A percentile compares a stretch with the other conserved stretches of the same genome.
These are phyloP conservation scores for Bostrychus sinensis DNA, from an alignment of 2,113 vertebrate genomes.

Conservation along the genomic window DNA sequence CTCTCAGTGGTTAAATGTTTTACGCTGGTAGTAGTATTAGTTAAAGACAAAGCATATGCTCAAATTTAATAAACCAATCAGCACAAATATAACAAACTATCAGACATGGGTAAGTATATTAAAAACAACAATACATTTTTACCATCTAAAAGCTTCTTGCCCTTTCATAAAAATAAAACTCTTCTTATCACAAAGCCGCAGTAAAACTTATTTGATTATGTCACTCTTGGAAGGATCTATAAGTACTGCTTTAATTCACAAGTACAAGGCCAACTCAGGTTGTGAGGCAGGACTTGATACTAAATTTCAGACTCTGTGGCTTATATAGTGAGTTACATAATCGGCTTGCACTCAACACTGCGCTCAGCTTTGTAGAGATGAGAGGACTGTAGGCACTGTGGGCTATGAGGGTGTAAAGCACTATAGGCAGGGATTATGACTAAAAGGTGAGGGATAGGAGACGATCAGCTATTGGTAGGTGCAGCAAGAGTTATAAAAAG, in stretches of 20 bases:
- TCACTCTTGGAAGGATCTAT: no score
- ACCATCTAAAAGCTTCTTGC: no score
- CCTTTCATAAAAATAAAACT: no score
- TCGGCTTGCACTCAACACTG: neutral
- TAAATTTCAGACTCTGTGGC: slow-evolving; percentile 23
- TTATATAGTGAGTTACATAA: slow-evolving; percentile 37
- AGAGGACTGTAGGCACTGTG: slow-evolving; percentile 13
- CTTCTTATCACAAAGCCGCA: no score
- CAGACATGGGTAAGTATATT: no score
- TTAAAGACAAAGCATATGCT: no score
- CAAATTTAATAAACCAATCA: no score
- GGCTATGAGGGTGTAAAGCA: slow-evolving; percentile 14
- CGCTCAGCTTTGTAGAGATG: slow-evolving; percentile 18
- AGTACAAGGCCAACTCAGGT: slow-evolving; percentile 5
- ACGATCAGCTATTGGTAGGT: slow-evolving; percentile 11
- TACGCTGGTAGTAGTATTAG: no score
- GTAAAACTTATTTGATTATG: no score
- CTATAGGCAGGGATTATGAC: slow-evolving; percentile 32
- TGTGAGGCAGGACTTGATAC: slow-evolving; percentile 5
- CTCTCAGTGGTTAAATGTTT: no score
- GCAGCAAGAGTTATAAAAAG: slow-evolving; percentile 3
- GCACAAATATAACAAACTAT: no score
- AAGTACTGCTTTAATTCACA: neutral
- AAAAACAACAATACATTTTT: no score
- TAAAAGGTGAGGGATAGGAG: slow-evolving; percentile 13